Conservation (phyloP, 2,888 invertebrate species). For the Gortyna flavago region DNA sequence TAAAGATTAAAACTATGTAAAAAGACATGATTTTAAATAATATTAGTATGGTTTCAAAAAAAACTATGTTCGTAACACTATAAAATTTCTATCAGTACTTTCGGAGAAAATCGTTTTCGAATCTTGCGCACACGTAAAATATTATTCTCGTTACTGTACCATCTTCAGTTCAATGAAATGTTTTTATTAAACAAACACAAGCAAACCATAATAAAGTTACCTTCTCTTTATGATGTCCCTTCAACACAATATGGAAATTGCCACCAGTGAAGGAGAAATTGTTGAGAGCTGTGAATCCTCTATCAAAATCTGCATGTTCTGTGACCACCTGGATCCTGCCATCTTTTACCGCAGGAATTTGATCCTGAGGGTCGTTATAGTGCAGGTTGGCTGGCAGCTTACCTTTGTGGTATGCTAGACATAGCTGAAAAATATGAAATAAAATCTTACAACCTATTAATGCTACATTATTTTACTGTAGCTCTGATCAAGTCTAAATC, state of each 20-base stretch:
- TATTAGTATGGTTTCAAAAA: too few species aligned
- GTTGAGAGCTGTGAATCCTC: constrained; percentile 74
- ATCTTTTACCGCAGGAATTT: constrained; percentile 69
- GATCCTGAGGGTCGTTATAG: constrained; percentile 69
- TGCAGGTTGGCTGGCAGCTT: constrained; percentile 73
- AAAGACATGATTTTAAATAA: neutral
- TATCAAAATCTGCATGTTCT: constrained; percentile 66
- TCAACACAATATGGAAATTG: constrained; percentile 76
- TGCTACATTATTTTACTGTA: neutral
- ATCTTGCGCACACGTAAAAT: too few species aligned
- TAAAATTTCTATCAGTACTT: too few species aligned
- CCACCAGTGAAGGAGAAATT: constrained; percentile 75
- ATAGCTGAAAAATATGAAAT: constrained; percentile 64
- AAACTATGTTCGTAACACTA: too few species aligned
- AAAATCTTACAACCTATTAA: neutral
- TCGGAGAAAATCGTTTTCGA: neutral
- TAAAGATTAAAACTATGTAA: neutral
- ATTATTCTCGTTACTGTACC: too few species aligned
- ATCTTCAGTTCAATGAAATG: too few species aligned
- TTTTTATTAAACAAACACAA: neutral
- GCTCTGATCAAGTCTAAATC: neutral
- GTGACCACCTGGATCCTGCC: constrained; percentile 70
- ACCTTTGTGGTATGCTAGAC: constrained; percentile 74
- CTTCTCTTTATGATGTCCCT: constrained; percentile 77
- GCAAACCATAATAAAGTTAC: constrained; percentile 56